phyloP scores from a whole-genome alignment of 1,140 invertebrate species.

The Drosophila sucinea region DNA sequence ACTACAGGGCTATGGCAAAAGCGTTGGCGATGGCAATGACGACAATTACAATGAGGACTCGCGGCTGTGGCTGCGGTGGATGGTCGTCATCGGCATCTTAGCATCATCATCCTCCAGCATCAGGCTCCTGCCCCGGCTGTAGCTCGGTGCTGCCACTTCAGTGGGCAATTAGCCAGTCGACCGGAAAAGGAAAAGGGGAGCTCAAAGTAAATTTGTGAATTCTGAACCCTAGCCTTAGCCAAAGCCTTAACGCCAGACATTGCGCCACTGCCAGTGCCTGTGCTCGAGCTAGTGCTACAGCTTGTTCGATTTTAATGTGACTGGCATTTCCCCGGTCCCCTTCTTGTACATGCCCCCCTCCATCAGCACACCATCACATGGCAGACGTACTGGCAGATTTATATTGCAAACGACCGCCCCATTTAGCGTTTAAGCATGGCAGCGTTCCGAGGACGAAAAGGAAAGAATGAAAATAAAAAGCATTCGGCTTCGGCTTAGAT shows the following conservation, averaged over 20 bases:
- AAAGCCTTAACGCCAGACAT: slow-evolving; percentile 29
- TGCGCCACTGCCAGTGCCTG: slow-evolving; percentile 12
- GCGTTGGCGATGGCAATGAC: slow-evolving; percentile 24
- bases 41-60: slow-evolving; percentile 71
- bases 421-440: slow-evolving; percentile 16
- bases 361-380: slow-evolving; percentile 4
- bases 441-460: not conserved
- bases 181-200: slow-evolving; percentile 76
- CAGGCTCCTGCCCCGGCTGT: slow-evolving; percentile 26
- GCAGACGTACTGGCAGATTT: slow-evolving; percentile 23
- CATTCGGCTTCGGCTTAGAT: slow-evolving; percentile 3
- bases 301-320: slow-evolving; percentile 26
- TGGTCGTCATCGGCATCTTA: slow-evolving; percentile 44
- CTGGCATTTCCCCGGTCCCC: slow-evolving; percentile 11
- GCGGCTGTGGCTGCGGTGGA: slow-evolving; percentile 61
- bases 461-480: not conserved
- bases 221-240: slow-evolving; percentile 47
- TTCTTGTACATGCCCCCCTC: not conserved
- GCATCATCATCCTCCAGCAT: slow-evolving; percentile 28
- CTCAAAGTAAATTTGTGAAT: slow-evolving; percentile 56
- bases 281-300: not conserved
- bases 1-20: slow-evolving; percentile 32
- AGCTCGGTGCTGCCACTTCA: slow-evolving; percentile 66
- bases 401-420: slow-evolving; percentile 20
- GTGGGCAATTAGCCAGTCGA: slow-evolving; percentile 70